Percentiles rank a stretch among this genome's conserved stretches.
Evolutionary conservation across 1,140 invertebrate species (phyloP).

Genomic region (Cydia fagiglandana): DNA sequence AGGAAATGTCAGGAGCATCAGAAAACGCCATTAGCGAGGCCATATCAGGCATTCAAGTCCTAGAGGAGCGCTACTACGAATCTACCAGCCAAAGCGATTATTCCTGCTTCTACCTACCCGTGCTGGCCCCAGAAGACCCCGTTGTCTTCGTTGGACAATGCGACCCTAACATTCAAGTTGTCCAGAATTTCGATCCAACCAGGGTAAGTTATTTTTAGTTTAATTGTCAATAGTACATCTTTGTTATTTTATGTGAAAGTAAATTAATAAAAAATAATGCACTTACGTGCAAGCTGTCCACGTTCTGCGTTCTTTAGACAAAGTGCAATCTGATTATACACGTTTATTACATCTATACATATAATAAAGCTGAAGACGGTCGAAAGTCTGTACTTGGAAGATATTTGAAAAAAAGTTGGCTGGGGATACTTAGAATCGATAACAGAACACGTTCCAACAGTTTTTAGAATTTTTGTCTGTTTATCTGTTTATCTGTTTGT

Average conservation of each 20-base stretch:
- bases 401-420: too few species aligned
- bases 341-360: too few species aligned
- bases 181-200: slow-evolving; percentile 46
- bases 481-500: too few species aligned
- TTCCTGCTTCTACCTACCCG: slow-evolving; percentile 57
- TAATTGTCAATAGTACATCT: too few species aligned
- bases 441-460: too few species aligned
- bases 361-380: too few species aligned
- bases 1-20: slow-evolving; percentile 39
- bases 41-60: slow-evolving; percentile 45
- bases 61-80: slow-evolving; percentile 55
- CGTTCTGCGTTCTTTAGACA: too few species aligned
- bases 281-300: too few species aligned
- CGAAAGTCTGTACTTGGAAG: too few species aligned
- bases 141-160: slow-evolving; percentile 55
- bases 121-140: slow-evolving; percentile 40
- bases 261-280: not conserved
- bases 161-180: slow-evolving; percentile 48
- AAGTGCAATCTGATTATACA: too few species aligned
- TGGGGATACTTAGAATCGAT: too few species aligned
- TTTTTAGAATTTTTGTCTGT: too few species aligned
- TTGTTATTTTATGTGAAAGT: not conserved
- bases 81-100: slow-evolving; percentile 43
- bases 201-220: slow-evolving; percentile 42
- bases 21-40: slow-evolving; percentile 43